phyloP scores from a whole-genome alignment of 2,888 invertebrate genomes.

The Polydrusus tereticollis region DNA sequence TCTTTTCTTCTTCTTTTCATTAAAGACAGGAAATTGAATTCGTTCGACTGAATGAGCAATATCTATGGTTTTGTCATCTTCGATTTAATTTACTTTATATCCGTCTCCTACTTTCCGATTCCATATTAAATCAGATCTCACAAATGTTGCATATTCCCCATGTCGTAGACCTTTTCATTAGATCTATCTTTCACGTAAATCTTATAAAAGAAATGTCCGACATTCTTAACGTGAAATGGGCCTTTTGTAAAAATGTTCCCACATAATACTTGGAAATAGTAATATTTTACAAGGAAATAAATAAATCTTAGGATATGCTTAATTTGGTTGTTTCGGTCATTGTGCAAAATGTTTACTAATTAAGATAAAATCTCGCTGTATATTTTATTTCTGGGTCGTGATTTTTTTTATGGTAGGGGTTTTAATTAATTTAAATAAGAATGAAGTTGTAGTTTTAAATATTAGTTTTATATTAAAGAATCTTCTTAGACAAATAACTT shows the following conservation, averaged over 20 bases:
- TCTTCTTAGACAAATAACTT: no score
- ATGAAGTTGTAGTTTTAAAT: no score
- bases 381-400: no score
- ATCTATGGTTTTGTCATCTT: conserved; percentile 39
- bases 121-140: conserved; percentile 18
- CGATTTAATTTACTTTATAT: conserved; percentile 40
- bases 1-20: conserved; percentile 20
- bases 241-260: conserved; percentile 39
- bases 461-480: no score
- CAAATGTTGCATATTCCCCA: conserved; percentile 22
- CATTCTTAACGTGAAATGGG: conserved; percentile 3
- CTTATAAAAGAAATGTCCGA: conserved; percentile 40
- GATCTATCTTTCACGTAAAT: conserved; percentile 39
- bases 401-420: no score
- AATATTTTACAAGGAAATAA: background rate
- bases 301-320: background rate
- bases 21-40: conserved; percentile 35
- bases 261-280: conserved; percentile 29
- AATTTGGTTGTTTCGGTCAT: no score
- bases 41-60: conserved; percentile 39
- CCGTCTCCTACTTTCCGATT: conserved; percentile 28
- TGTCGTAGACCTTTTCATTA: conserved; percentile 36
- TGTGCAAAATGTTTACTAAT: no score
- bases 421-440: no score
- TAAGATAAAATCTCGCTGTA: no score